Base-by-base conservation (phyloP, 2,888 invertebrate genomes). In the Agriotes lineatus region DNA sequence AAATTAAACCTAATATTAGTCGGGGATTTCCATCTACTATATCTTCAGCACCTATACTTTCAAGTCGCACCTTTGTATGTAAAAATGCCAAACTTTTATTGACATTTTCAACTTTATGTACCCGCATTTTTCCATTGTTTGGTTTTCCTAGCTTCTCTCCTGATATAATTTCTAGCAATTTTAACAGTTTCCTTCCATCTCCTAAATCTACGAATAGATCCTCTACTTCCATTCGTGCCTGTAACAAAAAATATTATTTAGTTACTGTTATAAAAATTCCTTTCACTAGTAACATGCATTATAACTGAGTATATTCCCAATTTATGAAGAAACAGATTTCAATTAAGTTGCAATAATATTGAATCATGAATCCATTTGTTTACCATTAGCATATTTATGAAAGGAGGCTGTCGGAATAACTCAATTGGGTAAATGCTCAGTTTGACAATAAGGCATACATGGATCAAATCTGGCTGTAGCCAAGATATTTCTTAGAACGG, bases 81-180 rank as follows among this genome's bases (percentile, higher is more conserved):
- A 98, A 87, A 86, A 98, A 98, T 81, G 95, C 95, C 82, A 98
- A 89, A 82, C 96, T 96, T 87, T 97, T 97, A 88, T 99, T 99
- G 81, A 99, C 96, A 85, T 99, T 99, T 87, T 99, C 99, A 67
- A 99, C 95, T 89, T 98, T 98, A 88, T 99, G 99, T 56, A 99
- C 98, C 76, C 98, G 88, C 94, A 99, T 96, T 72, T 93, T 91
- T 45, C 97, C 97, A 82, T 91, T 93, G 89, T 99, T 99, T 80
- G 99, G 98, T 79, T 96, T 92, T 73, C 96, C 98, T 78, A 99
- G 88, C 79, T 97, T 95, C 86, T 99, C 99, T 37, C 98, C 98
- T 74, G 97, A 97, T 86, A 99, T 99, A 82, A 99, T 97, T 89
- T 99, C 99, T 83, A 99, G 88, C 74, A 99, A 90, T 85, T 95